A percentile compares a stretch with the other conserved stretches of the same genome.
Evolutionary conservation across 2,888 invertebrate genomes (phyloP).

Genomic region (Luperina nickerlii): DNA sequence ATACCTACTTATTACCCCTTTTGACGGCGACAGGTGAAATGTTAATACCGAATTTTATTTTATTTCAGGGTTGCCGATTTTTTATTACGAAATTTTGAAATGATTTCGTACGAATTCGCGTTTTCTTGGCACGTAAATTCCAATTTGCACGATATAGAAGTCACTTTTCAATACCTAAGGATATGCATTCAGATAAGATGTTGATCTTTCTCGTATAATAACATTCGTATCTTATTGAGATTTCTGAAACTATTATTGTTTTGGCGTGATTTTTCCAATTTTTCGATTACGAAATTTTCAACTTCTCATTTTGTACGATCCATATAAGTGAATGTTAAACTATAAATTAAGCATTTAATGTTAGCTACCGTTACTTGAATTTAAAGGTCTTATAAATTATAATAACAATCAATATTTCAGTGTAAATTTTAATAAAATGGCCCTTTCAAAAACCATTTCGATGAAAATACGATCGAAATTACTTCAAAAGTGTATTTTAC

Average conservation of each 20-base stretch:
- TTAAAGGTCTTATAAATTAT: conserved; percentile 49
- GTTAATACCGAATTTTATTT: conserved; percentile 72
- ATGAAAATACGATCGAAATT: conserved; percentile 26
- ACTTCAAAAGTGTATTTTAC: conserved; percentile 29
- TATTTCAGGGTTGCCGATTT: conserved; percentile 53
- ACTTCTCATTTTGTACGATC: conserved; percentile 9
- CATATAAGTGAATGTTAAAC: conserved; percentile 40
- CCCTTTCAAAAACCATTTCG: conserved; percentile 34
- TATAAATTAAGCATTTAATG: conserved; percentile 53
- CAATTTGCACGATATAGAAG: conserved; percentile 23
- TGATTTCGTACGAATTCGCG: conserved; percentile 2
- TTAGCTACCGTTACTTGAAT: conserved; percentile 37
- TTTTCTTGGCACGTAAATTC: conserved; percentile 35
- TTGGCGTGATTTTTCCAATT: conserved; percentile 26
- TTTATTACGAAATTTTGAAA: conserved; percentile 13
- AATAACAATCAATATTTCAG: conserved; percentile 48
- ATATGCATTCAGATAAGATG: conserved; percentile 36
- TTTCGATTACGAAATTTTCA: conserved; percentile 24
- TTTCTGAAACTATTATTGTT: conserved; percentile 45
- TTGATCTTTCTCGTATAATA: conserved; percentile 39
- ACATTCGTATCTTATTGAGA: conserved; percentile 32
- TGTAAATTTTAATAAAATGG: conserved; percentile 34
- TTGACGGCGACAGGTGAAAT: conserved; percentile 78
- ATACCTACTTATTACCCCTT: conserved; percentile 62
- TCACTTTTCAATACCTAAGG: conserved; percentile 26